phyloP scores from a whole-genome alignment of 1,140 invertebrate genomes.

The Schlechtendalia chinensis region DNA sequence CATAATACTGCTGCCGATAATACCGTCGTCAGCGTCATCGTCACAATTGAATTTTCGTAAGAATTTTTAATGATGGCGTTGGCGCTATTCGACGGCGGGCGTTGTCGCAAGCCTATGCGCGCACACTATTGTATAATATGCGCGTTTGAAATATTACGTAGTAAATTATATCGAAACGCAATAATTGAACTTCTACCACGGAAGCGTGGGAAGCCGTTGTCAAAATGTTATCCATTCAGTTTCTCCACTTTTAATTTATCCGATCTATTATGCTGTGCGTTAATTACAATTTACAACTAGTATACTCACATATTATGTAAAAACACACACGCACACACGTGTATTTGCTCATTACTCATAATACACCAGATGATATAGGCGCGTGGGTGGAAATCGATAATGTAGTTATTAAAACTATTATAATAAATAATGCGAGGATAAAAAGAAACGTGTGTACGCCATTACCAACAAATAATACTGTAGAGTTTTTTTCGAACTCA shows the following conservation, averaged over 20 bases:
- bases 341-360: not conserved
- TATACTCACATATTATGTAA: not conserved
- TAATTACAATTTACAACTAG: slow-evolving; percentile 3
- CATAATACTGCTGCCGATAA: too few relatives aligned
- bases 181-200: slow-evolving; percentile 12
- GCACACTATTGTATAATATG: not conserved
- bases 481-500: too few relatives aligned
- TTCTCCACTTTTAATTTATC: not conserved
- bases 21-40: too few relatives aligned
- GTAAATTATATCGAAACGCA: slow-evolving; percentile 41
- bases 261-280: not conserved
- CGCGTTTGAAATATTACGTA: slow-evolving; percentile 1
- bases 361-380: not conserved
- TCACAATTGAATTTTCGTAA: slow-evolving; percentile 23
- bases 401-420: slow-evolving; percentile 14
- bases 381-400: slow-evolving; percentile 12
- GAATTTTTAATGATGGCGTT: slow-evolving; percentile 37
- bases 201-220: slow-evolving; percentile 4
- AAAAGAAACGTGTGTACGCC: too few relatives aligned
- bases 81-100: slow-evolving; percentile 31
- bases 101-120: not conserved
- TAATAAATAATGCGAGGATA: not conserved
- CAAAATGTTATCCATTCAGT: not conserved
- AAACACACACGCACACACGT: too few relatives aligned
- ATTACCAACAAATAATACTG: too few relatives aligned